A percentile compares a stretch with the other conserved stretches of the same genome.
These are phyloP conservation scores for Theretra japonica DNA, from an alignment of 2,888 invertebrate species.

Conservation along the genomic window DNA sequence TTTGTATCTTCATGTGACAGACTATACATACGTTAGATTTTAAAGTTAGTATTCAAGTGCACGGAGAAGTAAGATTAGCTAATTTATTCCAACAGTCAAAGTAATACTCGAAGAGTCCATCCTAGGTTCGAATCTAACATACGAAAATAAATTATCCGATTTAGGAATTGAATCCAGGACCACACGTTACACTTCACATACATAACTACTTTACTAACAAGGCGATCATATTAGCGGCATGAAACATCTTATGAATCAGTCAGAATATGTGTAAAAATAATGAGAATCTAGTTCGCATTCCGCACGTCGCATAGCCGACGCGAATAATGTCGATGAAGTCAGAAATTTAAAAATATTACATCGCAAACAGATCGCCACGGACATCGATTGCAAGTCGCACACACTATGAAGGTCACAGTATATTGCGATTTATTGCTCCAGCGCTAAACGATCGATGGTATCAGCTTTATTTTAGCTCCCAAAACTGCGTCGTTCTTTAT, in stretches of 20 bases:
- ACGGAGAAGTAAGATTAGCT: too few relatives aligned
- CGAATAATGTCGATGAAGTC: conserved; percentile 22
- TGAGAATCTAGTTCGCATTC: conserved; percentile 5
- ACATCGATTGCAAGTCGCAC: conserved; percentile 20
- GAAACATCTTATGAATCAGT: background rate
- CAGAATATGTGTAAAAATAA: background rate
- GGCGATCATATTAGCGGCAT: background rate
- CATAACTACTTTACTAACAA: too few relatives aligned
- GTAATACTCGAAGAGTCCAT: too few relatives aligned
- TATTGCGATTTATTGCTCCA: background rate
- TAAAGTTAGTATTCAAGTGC: too few relatives aligned
- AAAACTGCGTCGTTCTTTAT: too few relatives aligned
- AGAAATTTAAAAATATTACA: conserved; percentile 27
- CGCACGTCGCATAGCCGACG: background rate
- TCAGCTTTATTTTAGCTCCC: background rate
- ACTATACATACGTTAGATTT: too few relatives aligned
- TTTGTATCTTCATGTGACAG: too few relatives aligned
- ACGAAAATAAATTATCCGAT: too few relatives aligned
- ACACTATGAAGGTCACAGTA: background rate
- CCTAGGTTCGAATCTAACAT: too few relatives aligned
- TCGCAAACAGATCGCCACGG: conserved; percentile 5
- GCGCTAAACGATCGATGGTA: background rate
- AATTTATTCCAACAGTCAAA: too few relatives aligned
- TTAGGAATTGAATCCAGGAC: too few relatives aligned
- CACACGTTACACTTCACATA: too few relatives aligned